Evolutionary conservation across 2,797 vertebrate genomes (phyloP), one percentile per base, ranked within the genome.

Genomic region (Notolabrus celidotus): DNA sequence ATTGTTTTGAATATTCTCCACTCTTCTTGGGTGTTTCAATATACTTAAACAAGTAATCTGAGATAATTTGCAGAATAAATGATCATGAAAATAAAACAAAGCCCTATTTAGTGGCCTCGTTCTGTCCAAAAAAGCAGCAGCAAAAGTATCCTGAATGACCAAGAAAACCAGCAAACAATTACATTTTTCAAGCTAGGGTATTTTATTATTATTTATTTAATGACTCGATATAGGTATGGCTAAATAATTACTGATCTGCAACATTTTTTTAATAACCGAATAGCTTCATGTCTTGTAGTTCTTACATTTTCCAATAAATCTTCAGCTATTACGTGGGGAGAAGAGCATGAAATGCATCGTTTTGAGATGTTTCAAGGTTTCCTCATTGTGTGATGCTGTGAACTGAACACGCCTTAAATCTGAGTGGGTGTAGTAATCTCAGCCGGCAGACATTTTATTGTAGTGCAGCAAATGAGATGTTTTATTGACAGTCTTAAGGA

Each of bases 401-500:
- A 31, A 68, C n/a, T 25, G 34, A 62, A 56, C 22, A 42, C 3
- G 34, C 36, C 47, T 27, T 72, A 27, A 62, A 46, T 36, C 16
- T 58, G n/a, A 67, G 47, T 45, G 64, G 47, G 36, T 47, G 22
- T 22, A 47, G 31, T 41, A 57, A 51, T 16, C 25, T 45, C 1
- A 20, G 19, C 42, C 1, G 5, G 25, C 7, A 2, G 46, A 10
- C 31, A 29, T 16, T 57, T 49, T 3, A 51, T 53, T 17, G 27
- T n/a, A 64, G 27, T 68, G 46, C 12, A 42, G 54, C 9, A 12
- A 63, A 60, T 56, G 0, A 64, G 15, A 50, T 33, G 31, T 42
- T 76, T 61, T 51, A 80, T 53, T 63, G 58, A 50, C 38, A 59
- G 56, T 43, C 25, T 62, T 8, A 19, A 55, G 58, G 42, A 51